These are phyloP conservation scores for Eucidaris tribuloides DNA, from an alignment of 35 echinoderm and acorn worm genomes.

Conservation along the genomic window DNA sequence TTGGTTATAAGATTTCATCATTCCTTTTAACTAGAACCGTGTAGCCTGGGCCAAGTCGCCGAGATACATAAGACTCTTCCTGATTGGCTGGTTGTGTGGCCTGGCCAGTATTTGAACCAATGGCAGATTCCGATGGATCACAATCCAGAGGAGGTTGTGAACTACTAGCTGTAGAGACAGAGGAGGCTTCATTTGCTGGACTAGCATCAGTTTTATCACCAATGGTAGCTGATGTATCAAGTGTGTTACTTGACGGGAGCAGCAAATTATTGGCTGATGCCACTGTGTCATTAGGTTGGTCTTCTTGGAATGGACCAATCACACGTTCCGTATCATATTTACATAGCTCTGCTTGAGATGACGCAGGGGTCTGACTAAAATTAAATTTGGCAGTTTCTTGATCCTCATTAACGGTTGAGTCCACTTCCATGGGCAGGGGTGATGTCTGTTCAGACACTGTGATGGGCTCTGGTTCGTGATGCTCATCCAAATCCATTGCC, in stretches of 20 bases:
- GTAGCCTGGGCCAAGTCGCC: constrained; percentile 71
- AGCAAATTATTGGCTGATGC: not conserved
- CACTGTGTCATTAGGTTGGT: not conserved
- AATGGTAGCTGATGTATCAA: not conserved
- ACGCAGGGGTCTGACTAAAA: not conserved
- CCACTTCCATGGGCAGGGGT: constrained; percentile 45
- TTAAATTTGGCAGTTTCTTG: not conserved
- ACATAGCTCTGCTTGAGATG: not conserved
- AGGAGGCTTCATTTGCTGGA: not conserved
- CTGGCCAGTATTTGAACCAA: not conserved
- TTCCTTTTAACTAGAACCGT: constrained; percentile 60
- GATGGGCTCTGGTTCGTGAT: not conserved
- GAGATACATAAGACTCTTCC: constrained; percentile 26
- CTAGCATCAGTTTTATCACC: not conserved
- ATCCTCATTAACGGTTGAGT: not conserved
- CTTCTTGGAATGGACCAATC: not conserved
- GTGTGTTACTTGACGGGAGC: not conserved
- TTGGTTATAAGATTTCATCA: not conserved
- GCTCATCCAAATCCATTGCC: not conserved
- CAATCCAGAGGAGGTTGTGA: not conserved
- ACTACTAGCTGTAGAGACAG: not conserved
- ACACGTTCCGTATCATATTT: not conserved
- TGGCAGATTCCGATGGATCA: not conserved
- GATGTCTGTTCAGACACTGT: not conserved
- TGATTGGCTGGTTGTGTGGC: not conserved